Evolutionary conservation across 2,113 vertebrate species (phyloP), one percentile per base, ranked within the genome.

Genomic region (Burhinus bistriatus): DNA sequence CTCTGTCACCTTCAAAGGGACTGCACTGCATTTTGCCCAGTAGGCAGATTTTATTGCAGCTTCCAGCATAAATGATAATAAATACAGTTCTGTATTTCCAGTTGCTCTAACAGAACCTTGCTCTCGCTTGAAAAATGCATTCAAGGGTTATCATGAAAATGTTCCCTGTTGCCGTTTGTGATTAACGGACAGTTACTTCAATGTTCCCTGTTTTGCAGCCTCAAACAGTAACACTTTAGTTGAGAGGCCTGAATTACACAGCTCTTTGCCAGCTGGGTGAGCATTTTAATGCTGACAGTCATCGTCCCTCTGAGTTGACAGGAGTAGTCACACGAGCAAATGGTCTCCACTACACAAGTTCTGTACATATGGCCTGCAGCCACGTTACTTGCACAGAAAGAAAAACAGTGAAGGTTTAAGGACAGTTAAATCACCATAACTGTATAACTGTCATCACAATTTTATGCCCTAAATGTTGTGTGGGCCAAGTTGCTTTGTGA

Each of bases 61-160:
- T 96, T 94, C 73, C 89, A 97, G 87, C 83, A 87, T 42, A 91
- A 91, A 91, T 8, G 15, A 38, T 91, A 89, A 92, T 91, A 96
- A 88, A 86, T 66, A 88, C 78, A 90, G 29, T 71, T 89, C 34
- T 94, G 22, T 83, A 57, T 90, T 95, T 92, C 85, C 54, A 73
- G 66, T 76, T 79, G 18, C 57, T 87, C 34, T 94, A 71, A 68
- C 52, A 89, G 81, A 87, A 61, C 47, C 36, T 87, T 30, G 11
- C 23, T 83, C 34, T 77, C 36, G 29, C 82, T 84, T 72, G 91
- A 79, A 96, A 93, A 94, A 93, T 44, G 90, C 88, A 52, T 34
- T 85, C 23, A 57, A 47, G 62, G 27, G 18, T 36, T 85, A 59
- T 76, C 84, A 93, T 42, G 61, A 94, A 91, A 95, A 89, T 29